Base-by-base conservation (phyloP, 2,797 vertebrate genomes). In the Oceanodroma leucorhoa region DNA sequence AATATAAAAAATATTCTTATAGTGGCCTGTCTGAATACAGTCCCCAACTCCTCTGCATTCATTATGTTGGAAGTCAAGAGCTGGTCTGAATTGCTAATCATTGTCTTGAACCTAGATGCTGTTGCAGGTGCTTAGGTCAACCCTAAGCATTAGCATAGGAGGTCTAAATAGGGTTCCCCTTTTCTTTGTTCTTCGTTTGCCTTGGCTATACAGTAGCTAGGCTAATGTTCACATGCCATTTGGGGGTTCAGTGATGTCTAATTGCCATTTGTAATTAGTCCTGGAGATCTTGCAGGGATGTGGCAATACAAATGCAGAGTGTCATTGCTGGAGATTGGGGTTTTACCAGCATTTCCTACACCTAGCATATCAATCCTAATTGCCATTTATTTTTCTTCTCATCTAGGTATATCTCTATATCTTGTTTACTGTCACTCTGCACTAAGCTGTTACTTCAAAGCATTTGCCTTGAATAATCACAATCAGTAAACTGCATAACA, bases 361-460 rank as follows among this genome's bases (percentile, higher is more conserved):
- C 87, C 87, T 87, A 84, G 88, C 51, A 45, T 82, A 96, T 54
- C 30, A 96, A 94, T 96, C 87, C 86, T 91, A 95, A 95, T 93
- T 94, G 93, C 90, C 94, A 91, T 94, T 96, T 96, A 97, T 96
- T 96, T 93, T 94, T 70, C 94, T 94, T 93, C 95, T 96, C 71
- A 96, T 94, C 93, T 82, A 46, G 84, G 87, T 96, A 72, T 97
- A 97, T 96, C 96, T 97, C 95, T 93, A 81, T 21, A 97, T 96
- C 95, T 96, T 97, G 94, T 97, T 96, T 97, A 97, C 96, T 94
- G 87, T 95, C 95, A 92, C 89, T 95, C 95, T 93, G 81, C 91
- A 73, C 93, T 96, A 96, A 97, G 82, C 96, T 96, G 91, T 90
- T 89, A 83, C 95, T 96, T 96, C 94, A 96, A 96, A 96, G 90